Evolutionary conservation across 2,113 vertebrate genomes (phyloP), one percentile per base, ranked within the genome.

Genomic region (Phainopepla nitens): DNA sequence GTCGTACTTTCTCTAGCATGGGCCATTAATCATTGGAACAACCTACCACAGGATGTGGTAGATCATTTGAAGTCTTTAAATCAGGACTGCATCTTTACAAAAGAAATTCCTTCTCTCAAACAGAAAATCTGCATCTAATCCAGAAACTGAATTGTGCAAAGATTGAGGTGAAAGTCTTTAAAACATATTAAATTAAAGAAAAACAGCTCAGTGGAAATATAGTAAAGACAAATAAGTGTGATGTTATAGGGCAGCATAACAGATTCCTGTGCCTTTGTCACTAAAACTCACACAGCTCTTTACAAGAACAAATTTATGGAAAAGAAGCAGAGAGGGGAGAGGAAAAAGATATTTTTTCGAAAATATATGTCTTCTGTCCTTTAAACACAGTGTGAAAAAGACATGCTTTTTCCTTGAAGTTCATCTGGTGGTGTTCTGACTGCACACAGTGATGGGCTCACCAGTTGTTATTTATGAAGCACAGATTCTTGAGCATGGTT

Each of bases 21-120:
- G 76, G 60, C 76, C 85, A 94, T 96, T 97, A 97, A 96, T 96
- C 96, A 94, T 73, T 7, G n/a, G 78, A 97, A 95, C 90, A 96
- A 96, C 90, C 94, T 95, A 96, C 82, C 72, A 19, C 92, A 94
- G 96, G 92, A 95, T 94, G 88, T 73, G 88, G 87, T 96, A 94
- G 93, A 94, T 95, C 94, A 96, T 93, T 47, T 83, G 85, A 94
- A 94, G 90, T 93, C 92, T 94, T 96, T 89, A 96, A 95, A 96
- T 92, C 88, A 94, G 88, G 79, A 82, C 87, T 93, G 68, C 33
- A 68, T 90, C 82, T 93, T 91, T 93, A 72, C 82, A 93, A 94
- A 97, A 94, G 56, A 92, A 93, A 90, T 81, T 70, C 44, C 25
- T 39, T 83, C 64, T 73, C 72, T 87, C 51, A 83, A 81, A 95